A percentile compares a stretch with the other conserved stretches of the same genome.
Evolutionary conservation across 2,888 invertebrate species (phyloP).

Genomic region (Dasypogon diadema): DNA sequence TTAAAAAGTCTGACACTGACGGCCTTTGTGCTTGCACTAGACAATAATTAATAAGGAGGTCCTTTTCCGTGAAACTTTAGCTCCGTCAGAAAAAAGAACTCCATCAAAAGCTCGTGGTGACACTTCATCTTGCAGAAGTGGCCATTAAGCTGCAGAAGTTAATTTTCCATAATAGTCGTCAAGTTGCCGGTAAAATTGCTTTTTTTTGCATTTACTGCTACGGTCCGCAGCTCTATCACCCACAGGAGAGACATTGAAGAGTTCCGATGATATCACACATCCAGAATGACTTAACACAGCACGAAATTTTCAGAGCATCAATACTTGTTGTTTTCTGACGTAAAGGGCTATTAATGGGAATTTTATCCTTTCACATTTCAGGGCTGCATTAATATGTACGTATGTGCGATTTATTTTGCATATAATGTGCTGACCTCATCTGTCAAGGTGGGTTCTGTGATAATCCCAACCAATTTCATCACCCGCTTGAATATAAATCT

Average conservation of each 20-base stretch:
- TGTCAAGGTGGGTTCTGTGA: neutral
- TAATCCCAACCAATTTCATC: neutral
- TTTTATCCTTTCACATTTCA: neutral
- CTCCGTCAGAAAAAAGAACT: neutral
- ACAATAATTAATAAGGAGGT: constrained; percentile 41
- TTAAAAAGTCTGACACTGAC: constrained; percentile 36
- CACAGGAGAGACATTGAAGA: constrained; percentile 40
- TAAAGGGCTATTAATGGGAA: neutral
- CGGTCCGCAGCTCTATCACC: constrained; percentile 26
- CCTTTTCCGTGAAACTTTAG: constrained; percentile 31
- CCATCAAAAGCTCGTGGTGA: constrained; percentile 44
- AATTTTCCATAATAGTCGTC: constrained; percentile 50
- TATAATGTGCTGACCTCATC: neutral
- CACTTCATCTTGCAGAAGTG: constrained; percentile 45
- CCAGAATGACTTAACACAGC: constrained; percentile 25
- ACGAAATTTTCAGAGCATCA: constrained; percentile 22
- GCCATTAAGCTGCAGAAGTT: constrained; percentile 47
- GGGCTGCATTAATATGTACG: neutral
- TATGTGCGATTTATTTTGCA: neutral
- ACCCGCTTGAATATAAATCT: too few relatives aligned
- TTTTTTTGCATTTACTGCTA: constrained; percentile 25
- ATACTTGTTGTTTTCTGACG: neutral
- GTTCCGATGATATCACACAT: constrained; percentile 15
- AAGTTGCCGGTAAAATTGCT: constrained; percentile 40
- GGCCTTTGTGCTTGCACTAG: constrained; percentile 37